These are phyloP conservation scores for Leuciscus idus DNA, from an alignment of 2,113 vertebrate species.

Conservation along the genomic window DNA sequence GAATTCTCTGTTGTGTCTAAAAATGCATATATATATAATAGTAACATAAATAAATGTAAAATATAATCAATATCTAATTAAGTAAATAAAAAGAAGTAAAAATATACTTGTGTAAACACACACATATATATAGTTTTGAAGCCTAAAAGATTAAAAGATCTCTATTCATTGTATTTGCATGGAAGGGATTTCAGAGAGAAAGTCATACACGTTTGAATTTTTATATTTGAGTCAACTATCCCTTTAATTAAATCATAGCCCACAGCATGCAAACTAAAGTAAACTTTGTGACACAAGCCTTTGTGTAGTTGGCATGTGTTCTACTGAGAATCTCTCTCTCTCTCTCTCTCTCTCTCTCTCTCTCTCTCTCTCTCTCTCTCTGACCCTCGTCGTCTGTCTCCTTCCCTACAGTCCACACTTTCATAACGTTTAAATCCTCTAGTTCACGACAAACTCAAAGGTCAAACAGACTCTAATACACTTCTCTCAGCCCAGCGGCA, in stretches of 20 bases:
- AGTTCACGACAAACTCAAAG: slow-evolving; percentile 40
- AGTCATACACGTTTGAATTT: not conserved
- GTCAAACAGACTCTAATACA: slow-evolving; percentile 36
- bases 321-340: not conserved
- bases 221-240: not conserved
- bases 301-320: slow-evolving; percentile 7
- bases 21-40: not conserved
- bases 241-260: slow-evolving; percentile 23
- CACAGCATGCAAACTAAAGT: not conserved
- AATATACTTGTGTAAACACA: not conserved
- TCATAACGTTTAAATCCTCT: slow-evolving; percentile 37
- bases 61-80: not conserved
- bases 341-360: not conserved
- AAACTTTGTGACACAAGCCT: not conserved
- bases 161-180: not conserved
- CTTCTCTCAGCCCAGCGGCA: slow-evolving; percentile 28
- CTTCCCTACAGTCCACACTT: not conserved
- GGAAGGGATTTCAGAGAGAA: not conserved
- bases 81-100: too few relatives aligned
- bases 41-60: too few relatives aligned
- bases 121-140: not conserved
- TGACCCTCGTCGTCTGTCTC: not conserved
- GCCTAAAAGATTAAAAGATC: not conserved
- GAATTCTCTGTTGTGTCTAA: not conserved
- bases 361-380: not conserved